Base-by-base conservation (phyloP, 2,888 invertebrate genomes). In the Andrena marginata region DNA sequence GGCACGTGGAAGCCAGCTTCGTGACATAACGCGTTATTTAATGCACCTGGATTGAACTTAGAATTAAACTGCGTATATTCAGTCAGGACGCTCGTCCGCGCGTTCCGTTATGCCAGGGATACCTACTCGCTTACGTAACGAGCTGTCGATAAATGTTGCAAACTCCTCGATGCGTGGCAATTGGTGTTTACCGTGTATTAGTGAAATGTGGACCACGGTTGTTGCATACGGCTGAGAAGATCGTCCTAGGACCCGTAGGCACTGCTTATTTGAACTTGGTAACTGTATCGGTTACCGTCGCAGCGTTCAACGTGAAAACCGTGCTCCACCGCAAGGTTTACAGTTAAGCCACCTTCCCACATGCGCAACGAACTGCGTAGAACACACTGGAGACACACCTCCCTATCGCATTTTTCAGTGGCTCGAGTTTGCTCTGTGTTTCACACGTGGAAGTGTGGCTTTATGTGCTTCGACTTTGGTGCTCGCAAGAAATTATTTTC, bases 11-110 rank as follows among this genome's bases (percentile, higher is more conserved):
- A 20, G 35, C 26, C 71, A 51, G 67, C 64, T 59, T 81, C 76
- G 76, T 82, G 80, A 82, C 80, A 73, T 82, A 78, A 77, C 42
- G 65, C 26, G 75, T 71, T 70, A 62, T 69, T 20, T 54, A 68
- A 79, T 48, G 54, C 59, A 35, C 49, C 31, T 13, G 59, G 63
- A 76, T 76, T n/a, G 65, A 60, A 70, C 69, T 56, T 77, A 72
- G 77, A 70, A 72, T 74, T 54, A 8, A 56, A 51, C 42, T 69
- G 77, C 67, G 51, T 42, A 20, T 26, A 59, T 48, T 13, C 23
- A 49, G n/a, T 5, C 7, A 29, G n/a, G 20, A 20, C 16, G 7
- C 5, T 29, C 33, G 56, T 63, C 56, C 56, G 49, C 31, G 76
- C 54, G 62, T 64, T 64, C 76, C 76, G 63, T 79, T 64, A 65